These are phyloP conservation scores for Chitala chitala DNA, from an alignment of 2,113 vertebrate genomes.

Conservation along the genomic window DNA sequence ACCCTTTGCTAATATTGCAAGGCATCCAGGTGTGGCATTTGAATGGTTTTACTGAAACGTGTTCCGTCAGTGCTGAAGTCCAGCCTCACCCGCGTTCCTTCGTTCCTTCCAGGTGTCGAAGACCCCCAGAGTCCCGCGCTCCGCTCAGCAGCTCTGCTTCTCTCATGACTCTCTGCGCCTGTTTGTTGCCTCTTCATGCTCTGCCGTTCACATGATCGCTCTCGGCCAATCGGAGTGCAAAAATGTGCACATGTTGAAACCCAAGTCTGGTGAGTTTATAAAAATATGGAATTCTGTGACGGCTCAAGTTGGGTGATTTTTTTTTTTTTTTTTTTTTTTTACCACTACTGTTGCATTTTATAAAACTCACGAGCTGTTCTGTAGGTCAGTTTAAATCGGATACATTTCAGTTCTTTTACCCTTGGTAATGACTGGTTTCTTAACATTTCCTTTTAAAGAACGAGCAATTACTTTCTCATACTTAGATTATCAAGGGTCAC, in stretches of 20 bases:
- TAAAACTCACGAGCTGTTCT: no score
- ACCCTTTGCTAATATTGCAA: no score
- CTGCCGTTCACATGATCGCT: slow-evolving; percentile 63
- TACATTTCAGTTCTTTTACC: neutral
- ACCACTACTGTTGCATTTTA: no score
- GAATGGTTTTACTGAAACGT: no score
- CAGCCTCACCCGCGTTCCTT: neutral
- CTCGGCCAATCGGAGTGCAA: slow-evolving; percentile 64
- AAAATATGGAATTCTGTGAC: neutral
- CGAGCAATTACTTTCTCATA: neutral
- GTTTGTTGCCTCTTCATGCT: slow-evolving; percentile 65
- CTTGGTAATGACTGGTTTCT: neutral
- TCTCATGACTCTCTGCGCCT: slow-evolving; percentile 74
- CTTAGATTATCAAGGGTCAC: no score
- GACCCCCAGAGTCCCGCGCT: slow-evolving; percentile 64
- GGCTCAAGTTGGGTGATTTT: slow-evolving; percentile 66
- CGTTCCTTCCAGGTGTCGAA: slow-evolving; percentile 64
- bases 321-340: neutral
- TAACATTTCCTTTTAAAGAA: no score
- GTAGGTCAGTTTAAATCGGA: neutral
- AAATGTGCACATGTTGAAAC: slow-evolving; percentile 63
- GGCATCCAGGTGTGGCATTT: no score
- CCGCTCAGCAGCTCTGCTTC: slow-evolving; percentile 78
- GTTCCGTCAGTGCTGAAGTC: no score
- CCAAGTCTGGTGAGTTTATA: slow-evolving; percentile 64